These are phyloP conservation scores for Abrostola tripartita DNA, from an alignment of 2,888 invertebrate species.

Conservation along the genomic window DNA sequence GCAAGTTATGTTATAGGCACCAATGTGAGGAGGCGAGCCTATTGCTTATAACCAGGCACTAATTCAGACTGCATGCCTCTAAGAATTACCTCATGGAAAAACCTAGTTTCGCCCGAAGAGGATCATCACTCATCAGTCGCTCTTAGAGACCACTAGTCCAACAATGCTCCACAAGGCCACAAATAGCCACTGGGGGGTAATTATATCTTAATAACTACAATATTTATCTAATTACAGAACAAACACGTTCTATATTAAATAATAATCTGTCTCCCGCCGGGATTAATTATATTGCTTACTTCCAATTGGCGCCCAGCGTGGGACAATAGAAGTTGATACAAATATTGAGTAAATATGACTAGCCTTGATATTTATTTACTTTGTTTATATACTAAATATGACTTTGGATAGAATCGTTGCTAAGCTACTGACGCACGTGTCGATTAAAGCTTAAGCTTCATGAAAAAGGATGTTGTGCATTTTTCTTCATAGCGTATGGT, in stretches of 20 bases:
- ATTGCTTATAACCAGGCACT: no score
- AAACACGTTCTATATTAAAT: background rate
- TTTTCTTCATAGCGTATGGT: no score
- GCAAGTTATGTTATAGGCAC: no score
- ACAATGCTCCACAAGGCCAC: no score
- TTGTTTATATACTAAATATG: background rate
- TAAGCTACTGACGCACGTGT: constrained; percentile 5
- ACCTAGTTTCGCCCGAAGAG: no score
- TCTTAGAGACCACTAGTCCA: no score
- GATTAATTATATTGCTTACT: constrained; percentile 24
- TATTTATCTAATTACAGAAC: background rate
- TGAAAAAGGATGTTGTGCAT: no score
- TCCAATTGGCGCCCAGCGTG: constrained; percentile 25
- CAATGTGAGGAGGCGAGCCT: no score
- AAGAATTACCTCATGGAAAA: no score
- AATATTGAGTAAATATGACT: background rate
- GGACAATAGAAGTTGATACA: constrained; percentile 11
- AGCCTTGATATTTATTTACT: background rate
- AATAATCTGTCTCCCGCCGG: constrained; percentile 12
- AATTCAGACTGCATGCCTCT: no score
- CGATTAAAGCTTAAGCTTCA: no score
- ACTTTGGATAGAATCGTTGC: background rate
- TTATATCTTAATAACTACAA: constrained; percentile 5
- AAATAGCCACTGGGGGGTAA: background rate
- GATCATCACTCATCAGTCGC: no score